Base-by-base conservation (phyloP, 2,113 vertebrate species). In the Cariama cristata region DNA sequence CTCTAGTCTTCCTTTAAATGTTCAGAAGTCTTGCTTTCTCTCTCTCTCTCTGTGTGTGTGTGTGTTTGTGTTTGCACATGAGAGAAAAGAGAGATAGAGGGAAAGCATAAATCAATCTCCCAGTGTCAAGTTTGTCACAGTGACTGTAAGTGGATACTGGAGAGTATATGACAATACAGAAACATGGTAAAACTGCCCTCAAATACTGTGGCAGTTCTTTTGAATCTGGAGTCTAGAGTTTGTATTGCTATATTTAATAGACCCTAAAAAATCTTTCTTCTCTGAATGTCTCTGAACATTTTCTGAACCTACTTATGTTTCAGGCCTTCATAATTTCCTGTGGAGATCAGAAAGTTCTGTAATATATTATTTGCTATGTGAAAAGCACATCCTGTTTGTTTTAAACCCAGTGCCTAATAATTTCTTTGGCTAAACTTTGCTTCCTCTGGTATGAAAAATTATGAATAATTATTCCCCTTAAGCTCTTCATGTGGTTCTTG, bases 21-120 rank as follows among this genome's bases (percentile, higher is more conserved):
- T 60, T 79, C 52, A 42, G 60, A 66, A 67, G 22, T 35, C 23
- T 76, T 66, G 5, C 12, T 45, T 75, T 75, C 26, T 59, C 0
- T 79, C 26, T 59, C 0, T 79, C 1, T 40, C 23, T 60, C 0
- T 42, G 2, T 55, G 5, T 50, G 7, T 67, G 10, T 63, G 14
- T 35, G 6, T n/a, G 8, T 40, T 11, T 52, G 12, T 27, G 50
- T 62, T 58, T 75, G n/a, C 19, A 44, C 5, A 8, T 5, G 28
- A 83, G 17, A 55, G 44, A 69, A 21, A 12, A 53, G 33, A 60
- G 12, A 71, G 26, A 26, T 4, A 62, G 52, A 72, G 7, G 23
- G 42, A 77, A 73, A 21, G 12, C 32, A 38, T 24, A 24, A 38
- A 7, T 74, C 30, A 49, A 9, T 66, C 11, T 40, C 12, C 4